Conservation (phyloP, 2,113 vertebrate species). For the Procapra przewalskii region DNA sequence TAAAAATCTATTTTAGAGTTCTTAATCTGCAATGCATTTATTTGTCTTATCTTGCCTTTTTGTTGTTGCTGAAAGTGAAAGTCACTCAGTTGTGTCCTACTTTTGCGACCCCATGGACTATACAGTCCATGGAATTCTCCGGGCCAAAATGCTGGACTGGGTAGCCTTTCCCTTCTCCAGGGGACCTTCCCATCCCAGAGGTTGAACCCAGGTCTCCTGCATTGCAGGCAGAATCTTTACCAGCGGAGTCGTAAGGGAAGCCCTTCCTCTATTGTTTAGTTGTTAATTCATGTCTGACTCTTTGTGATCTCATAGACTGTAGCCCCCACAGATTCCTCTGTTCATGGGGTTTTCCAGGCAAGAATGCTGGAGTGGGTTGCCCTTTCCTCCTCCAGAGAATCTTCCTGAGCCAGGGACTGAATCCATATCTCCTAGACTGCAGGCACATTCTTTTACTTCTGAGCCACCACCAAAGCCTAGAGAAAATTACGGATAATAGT, state of each 20-base stretch:
- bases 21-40: neutral
- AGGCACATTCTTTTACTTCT: neutral
- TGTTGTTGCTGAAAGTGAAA: neutral
- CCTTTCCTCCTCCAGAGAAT: neutral
- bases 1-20: neutral
- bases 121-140: neutral
- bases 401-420: neutral
- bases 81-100: neutral
- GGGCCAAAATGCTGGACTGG: neutral
- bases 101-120: neutral
- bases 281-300: neutral
- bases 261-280: neutral
- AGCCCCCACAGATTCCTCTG: fast-evolving
- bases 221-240: neutral
- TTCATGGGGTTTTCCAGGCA: neutral
- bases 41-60: neutral
- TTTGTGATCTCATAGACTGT: neutral
- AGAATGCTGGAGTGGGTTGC: neutral
- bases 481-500: neutral
- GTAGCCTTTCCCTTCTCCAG: neutral
- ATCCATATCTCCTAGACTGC: neutral
- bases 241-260: neutral
- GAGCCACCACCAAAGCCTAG: neutral
- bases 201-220: neutral
- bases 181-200: neutral